Evolutionary conservation across 2,113 vertebrate genomes (phyloP), one percentile per base, ranked within the genome.

Genomic region (Tympanuchus pallidicinctus): DNA sequence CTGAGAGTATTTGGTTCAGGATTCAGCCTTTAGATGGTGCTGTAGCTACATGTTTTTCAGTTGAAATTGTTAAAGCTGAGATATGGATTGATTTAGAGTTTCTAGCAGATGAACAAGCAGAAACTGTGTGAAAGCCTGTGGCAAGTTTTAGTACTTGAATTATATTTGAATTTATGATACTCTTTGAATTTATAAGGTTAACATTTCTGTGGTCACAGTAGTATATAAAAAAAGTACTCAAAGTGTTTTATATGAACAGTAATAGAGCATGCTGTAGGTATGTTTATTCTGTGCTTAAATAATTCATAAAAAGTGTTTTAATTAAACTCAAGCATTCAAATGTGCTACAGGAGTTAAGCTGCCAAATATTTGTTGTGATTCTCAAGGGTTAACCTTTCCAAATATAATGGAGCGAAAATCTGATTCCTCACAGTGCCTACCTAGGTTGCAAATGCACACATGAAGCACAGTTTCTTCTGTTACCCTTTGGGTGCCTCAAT

Each of bases 21-120:
- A 20, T 75, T 36, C 38, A 79, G 57, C 89, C 95, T 94, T 92
- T 95, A 96, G 96, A 56, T 87, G 93, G 90, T 95, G 80, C 83
- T 94, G 13, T 86, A 89, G 67, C 82, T 89, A 22, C 86, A 54
- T 47, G 50, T 50, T 86, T 92, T 34, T 85, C 42, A 63, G 21
- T 69, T 75, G 56, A 88, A 88, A 60, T n/a, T n/a, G 4, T 47
- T 34, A 20, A 6, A 75, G 61, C 15, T 15, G 66, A 90, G 80
- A 38, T 30, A 11, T 24, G 54, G 22, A 5, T 74, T 86, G 61
- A 48, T 71, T 84, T 18, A 47, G 50, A 10, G 11, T 71, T 54
- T n/a, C 25, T 30, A 77, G 28, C 42, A 56, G 45, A 27, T 86
- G 63, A 74, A 38, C 7, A 13, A 12, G 30, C 30, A 79, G 69